Percentiles rank a stretch among this genome's conserved stretches.
Conservation (phyloP, 1,140 invertebrate genomes). For the Agrilus planipennis region DNA sequence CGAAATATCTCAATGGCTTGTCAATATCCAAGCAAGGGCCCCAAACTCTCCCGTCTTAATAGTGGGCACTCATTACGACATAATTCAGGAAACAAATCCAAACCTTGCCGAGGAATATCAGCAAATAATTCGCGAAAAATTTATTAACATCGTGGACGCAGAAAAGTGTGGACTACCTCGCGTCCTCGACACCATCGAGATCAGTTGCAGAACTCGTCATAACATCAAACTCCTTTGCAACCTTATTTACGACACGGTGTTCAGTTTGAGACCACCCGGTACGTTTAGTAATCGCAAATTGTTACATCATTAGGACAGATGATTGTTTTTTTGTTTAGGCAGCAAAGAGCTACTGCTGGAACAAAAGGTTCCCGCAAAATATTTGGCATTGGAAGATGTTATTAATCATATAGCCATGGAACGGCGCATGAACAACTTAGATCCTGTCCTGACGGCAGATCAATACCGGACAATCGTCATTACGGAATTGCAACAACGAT, state of each 20-base stretch:
- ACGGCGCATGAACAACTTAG: conserved; percentile 46
- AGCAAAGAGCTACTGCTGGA: conserved; percentile 84
- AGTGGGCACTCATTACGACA: conserved; percentile 90
- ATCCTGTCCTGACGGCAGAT: conserved; percentile 82
- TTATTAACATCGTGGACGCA: conserved; percentile 87
- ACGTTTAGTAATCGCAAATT: conserved; percentile 16
- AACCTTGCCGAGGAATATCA: conserved; percentile 75
- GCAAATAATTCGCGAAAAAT: conserved; percentile 76
- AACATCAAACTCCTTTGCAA: conserved; percentile 88
- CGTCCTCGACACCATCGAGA: conserved; percentile 87
- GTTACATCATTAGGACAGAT: background rate
- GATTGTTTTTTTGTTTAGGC: conserved; percentile 38
- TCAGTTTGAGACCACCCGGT: conserved; percentile 76
- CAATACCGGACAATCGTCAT: conserved; percentile 66
- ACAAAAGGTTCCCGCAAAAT: conserved; percentile 92
- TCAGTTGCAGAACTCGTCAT: conserved; percentile 73
- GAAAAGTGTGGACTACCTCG: conserved; percentile 91
- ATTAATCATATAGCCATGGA: conserved; percentile 70
- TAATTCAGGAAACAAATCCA: conserved; percentile 62
- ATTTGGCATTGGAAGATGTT: conserved; percentile 88
- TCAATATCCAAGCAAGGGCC: conserved; percentile 87
- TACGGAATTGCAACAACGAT: conserved; percentile 52
- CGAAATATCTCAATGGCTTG: conserved; percentile 88
- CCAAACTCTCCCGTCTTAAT: conserved; percentile 91
- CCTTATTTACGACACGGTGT: conserved; percentile 88